phyloP scores from a whole-genome alignment of 2,113 vertebrate genomes.

The Nesogale talazaci region DNA sequence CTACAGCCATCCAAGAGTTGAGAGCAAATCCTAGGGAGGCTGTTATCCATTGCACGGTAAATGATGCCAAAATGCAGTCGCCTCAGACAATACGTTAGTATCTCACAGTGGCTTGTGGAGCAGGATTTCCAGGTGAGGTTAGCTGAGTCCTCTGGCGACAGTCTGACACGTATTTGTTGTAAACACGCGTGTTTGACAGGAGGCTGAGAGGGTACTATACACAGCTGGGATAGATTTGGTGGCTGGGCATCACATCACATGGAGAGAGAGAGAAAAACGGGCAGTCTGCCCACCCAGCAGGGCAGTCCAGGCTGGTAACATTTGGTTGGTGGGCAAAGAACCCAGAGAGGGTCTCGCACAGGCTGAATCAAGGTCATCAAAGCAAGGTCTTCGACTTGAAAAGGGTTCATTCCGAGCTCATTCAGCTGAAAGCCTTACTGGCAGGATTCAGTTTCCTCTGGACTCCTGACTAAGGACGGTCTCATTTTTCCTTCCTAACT shows the following conservation, averaged over 20 bases:
- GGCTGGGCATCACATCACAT: too few relatives aligned
- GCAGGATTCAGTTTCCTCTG: neutral
- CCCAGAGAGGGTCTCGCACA: neutral
- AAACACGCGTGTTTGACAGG: too few relatives aligned
- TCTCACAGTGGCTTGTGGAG: neutral
- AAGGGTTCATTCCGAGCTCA: neutral
- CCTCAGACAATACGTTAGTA: neutral
- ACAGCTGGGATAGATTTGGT: too few relatives aligned
- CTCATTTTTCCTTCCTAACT: neutral
- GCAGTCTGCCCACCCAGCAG: too few relatives aligned
- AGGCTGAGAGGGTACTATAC: too few relatives aligned
- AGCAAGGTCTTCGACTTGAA: neutral
- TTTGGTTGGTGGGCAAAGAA: too few relatives aligned
- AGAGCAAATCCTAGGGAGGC: neutral
- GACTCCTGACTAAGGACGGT: too few relatives aligned
- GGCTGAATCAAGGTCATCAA: neutral
- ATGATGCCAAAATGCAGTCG: neutral
- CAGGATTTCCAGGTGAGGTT: neutral
- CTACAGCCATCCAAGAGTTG: neutral
- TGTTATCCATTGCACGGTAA: neutral
- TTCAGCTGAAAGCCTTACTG: neutral
- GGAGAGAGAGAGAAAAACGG: too few relatives aligned
- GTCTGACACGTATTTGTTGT: too few relatives aligned
- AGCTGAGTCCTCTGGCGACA: neutral
- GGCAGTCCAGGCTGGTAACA: too few relatives aligned